A percentile compares a stretch with the other conserved stretches of the same genome.
These are phyloP conservation scores for Ceratothoa steindachneri DNA, from an alignment of 2,888 invertebrate genomes.

Conservation along the genomic window DNA sequence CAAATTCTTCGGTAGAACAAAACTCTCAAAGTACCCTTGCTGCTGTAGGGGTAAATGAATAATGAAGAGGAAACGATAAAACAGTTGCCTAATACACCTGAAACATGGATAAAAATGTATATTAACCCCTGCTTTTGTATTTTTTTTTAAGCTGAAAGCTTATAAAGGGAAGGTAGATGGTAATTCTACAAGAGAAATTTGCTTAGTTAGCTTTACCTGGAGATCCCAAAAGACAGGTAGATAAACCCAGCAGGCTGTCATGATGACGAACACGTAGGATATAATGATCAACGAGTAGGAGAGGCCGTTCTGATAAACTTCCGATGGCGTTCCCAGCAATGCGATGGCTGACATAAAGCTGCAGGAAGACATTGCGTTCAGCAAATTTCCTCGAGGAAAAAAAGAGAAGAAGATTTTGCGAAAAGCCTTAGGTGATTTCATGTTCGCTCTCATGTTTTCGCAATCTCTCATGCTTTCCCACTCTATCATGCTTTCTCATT, in stretches of 20 bases:
- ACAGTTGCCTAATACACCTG: slow-evolving; percentile 5
- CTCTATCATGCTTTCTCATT: too few relatives aligned
- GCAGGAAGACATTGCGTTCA: slow-evolving; percentile 47
- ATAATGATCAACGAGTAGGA: slow-evolving; percentile 59
- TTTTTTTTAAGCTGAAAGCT: slow-evolving; percentile 3
- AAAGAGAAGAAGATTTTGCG: too few relatives aligned
- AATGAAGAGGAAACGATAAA: not conserved
- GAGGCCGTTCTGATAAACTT: slow-evolving; percentile 61
- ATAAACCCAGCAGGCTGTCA: slow-evolving; percentile 65
- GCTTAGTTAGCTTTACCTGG: slow-evolving; percentile 49
- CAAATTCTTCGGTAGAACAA: not conserved
- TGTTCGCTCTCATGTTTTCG: too few relatives aligned
- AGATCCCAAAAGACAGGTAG: slow-evolving; percentile 81
- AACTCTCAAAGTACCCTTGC: not conserved
- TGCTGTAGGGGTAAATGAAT: slow-evolving; percentile 12
- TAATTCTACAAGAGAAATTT: not conserved
- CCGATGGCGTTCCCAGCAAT: slow-evolving; percentile 57
- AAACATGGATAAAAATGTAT: slow-evolving; percentile 11
- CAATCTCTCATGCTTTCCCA: not conserved
- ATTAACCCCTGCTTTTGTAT: not conserved
- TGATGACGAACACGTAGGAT: slow-evolving; percentile 52
- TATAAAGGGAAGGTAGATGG: slow-evolving; percentile 5
- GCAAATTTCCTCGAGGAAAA: too few relatives aligned
- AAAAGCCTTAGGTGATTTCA: too few relatives aligned
- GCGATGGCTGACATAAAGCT: slow-evolving; percentile 58